Evolutionary conservation across 2,888 invertebrate genomes (phyloP).

Genomic region (Catocala sponsa): DNA sequence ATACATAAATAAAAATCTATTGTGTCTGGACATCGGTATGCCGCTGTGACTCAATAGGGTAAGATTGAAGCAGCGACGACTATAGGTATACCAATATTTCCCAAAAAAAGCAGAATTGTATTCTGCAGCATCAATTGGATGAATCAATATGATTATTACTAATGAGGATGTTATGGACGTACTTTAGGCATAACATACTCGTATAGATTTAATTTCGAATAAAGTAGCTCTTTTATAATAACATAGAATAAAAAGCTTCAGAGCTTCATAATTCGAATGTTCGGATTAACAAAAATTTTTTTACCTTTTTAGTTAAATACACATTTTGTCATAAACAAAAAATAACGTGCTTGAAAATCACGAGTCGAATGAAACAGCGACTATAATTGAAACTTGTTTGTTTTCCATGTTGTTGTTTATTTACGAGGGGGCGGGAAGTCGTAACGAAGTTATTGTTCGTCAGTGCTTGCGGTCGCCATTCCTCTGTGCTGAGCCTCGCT

Average conservation of each 20-base stretch:
- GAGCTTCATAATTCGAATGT: conserved; percentile 50
- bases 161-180: too few relatives aligned
- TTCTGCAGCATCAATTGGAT: too few relatives aligned
- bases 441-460: conserved; percentile 67
- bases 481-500: conserved; percentile 28
- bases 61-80: too few relatives aligned
- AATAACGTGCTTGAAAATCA: conserved; percentile 31
- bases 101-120: too few relatives aligned
- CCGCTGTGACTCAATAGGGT: too few relatives aligned
- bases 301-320: conserved; percentile 45
- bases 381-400: conserved; percentile 52
- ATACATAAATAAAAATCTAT: too few relatives aligned
- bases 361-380: conserved; percentile 35
- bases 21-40: too few relatives aligned
- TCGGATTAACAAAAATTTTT: conserved; percentile 51
- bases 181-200: too few relatives aligned
- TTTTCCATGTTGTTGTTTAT: conserved; percentile 64
- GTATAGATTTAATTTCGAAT: too few relatives aligned
- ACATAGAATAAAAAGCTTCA: conserved; percentile 19
- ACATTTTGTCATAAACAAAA: conserved; percentile 41
- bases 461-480: conserved; percentile 42
- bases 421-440: conserved; percentile 53
- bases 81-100: too few relatives aligned
- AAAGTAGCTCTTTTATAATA: too few relatives aligned
- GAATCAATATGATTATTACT: too few relatives aligned